Evolutionary conservation across 1,140 invertebrate genomes (phyloP), one percentile per base, ranked within the genome.

Genomic region (Lycorma delicatula): DNA sequence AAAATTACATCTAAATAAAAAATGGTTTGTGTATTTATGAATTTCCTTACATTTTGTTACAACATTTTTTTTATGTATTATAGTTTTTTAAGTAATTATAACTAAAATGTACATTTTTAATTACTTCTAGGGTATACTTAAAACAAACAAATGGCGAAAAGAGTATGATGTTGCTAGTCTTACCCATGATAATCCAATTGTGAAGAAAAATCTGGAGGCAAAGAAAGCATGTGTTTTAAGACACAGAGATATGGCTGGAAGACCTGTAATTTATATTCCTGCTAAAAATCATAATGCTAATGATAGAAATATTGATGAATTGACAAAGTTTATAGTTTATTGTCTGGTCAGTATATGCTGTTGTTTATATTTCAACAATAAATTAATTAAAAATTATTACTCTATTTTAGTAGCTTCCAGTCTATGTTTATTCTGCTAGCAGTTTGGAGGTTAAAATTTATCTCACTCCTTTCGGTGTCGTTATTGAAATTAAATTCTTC

Each of bases 61-160:
- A n/a, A n/a, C n/a, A n/a, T n/a, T n/a, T n/a, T n/a, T n/a, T n/a
- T n/a, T n/a, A n/a, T n/a, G n/a, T n/a, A n/a, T n/a, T n/a, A n/a
- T n/a, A n/a, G n/a, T n/a, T 18, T 49, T 3, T 49, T 11, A 7
- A 36, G 16, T 36, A 16, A 34, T 36, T 11, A 16, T 25, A 9
- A 9, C 12, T 5, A 44, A 23, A 9, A 29, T 23, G 2, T 36
- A n/a, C 27, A 60, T 28, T 41, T 13, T 59, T 6, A n/a, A 4
- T 29, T 48, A 9, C 12, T 73, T 74, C 27, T 58, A 85, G 82
- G 82, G 81, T 52, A 79, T 87, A 62, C 67, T 87, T 38, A 87
- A 87, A 75, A 86, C 83, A 47, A 87, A 87, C 68, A 86, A 86
- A 71, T 87, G 85, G 85, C 76, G 83, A 59, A 75, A 75, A 41